Base-by-base conservation (phyloP, 1,140 invertebrate species). In the Tyrophagus putrescentiae region DNA sequence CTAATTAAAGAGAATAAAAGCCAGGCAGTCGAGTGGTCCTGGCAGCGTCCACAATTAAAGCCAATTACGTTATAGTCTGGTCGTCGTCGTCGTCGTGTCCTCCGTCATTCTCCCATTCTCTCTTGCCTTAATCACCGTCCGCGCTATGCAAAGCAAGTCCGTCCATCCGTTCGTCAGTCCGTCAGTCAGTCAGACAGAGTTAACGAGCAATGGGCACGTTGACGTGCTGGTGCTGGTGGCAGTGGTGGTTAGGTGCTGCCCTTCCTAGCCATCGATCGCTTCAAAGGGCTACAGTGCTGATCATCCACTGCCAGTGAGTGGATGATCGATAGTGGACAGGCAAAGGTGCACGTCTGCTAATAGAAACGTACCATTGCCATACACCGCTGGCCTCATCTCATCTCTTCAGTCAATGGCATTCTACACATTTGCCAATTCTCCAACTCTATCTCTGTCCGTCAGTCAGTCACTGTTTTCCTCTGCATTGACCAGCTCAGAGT, bases 1-100 rank as follows among this genome's bases (percentile, higher is more conserved):
- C 18, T 48, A 48, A 48, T 48, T 48, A 48, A 29, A 7, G 45
- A 48, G 13, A 48, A 48, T 29, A 48, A n/a, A n/a, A n/a, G n/a
- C n/a, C n/a, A n/a, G n/a, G n/a, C n/a, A n/a, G 31, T 39, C 13
- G 21, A 48, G 23, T 48, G 45, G 31, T 29, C 45, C 45, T 25
- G 45, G 7, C 36, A 39, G 13, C 45, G 45, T 48, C 18, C 18
- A 18, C 45, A 48, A 48, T 48, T 48, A 48, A 21, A 48, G 45
- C 45, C 18, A 48, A 48, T 48, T 48, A 48, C 7, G 45, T 7
- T 48, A 39, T 39, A 39, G 36, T n/a, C n/a, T 39, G 36, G 36
- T 13, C 21, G 36, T 39, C 36, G 36, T 39, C 13, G 13, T 21
- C 13, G 21, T 39, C 21, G 13, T 13, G 21, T 39, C 21, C 13